A percentile compares a stretch with the other conserved stretches of the same genome.
These are phyloP conservation scores for Thomomys bottae DNA, from an alignment of 2,113 vertebrate genomes.

Conservation along the genomic window DNA sequence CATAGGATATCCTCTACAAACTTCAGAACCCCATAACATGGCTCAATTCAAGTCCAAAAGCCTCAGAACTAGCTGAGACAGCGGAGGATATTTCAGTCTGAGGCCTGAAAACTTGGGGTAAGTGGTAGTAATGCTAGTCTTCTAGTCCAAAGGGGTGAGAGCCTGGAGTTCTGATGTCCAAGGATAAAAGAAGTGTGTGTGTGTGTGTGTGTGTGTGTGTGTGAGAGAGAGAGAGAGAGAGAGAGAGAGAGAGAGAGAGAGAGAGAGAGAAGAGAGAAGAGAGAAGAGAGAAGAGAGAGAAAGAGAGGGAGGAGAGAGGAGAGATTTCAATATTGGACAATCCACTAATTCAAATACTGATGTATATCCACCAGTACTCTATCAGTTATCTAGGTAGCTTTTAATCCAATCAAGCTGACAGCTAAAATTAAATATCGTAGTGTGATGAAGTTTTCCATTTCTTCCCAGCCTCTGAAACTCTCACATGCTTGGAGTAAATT, in stretches of 20 bases:
- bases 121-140: no score
- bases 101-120: not conserved
- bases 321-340: fast-evolving
- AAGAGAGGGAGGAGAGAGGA: not conserved
- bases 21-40: no score
- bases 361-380: not conserved
- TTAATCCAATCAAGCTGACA: not conserved
- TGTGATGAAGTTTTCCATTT: not conserved
- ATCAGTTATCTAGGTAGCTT: not conserved
- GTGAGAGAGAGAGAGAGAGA: no score
- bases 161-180: not conserved
- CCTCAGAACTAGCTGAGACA: not conserved
- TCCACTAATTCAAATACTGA: not conserved
- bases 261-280: no score
- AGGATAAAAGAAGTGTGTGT: not conserved
- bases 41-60: not conserved
- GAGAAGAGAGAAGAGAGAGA: not conserved
- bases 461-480: not conserved
- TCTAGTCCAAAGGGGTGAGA: not conserved
- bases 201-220: not conserved
- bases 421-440: not conserved
- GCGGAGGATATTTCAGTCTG: not conserved
- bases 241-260: not conserved
- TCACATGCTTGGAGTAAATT: not conserved
- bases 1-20: not conserved